Evolutionary conservation across 2,888 invertebrate species (phyloP).

Genomic region (Allolobophora icterica): DNA sequence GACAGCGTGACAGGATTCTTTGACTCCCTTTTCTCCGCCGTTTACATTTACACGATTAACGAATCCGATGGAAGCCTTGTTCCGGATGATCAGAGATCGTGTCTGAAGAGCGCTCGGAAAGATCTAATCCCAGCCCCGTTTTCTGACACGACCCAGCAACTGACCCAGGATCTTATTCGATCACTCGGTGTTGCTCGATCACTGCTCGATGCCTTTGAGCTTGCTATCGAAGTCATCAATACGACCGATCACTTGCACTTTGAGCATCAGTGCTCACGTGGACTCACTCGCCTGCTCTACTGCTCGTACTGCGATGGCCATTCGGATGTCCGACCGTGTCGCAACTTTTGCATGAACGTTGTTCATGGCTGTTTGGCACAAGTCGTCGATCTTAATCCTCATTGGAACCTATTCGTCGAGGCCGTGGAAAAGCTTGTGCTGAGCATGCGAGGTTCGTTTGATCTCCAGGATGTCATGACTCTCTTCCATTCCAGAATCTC

Average conservation of each 20-base stretch:
- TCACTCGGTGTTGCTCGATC: slow-evolving; percentile 53
- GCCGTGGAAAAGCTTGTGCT: slow-evolving; percentile 51
- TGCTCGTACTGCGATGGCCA: slow-evolving; percentile 57
- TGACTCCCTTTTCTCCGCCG: slow-evolving; percentile 80
- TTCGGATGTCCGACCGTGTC: slow-evolving; percentile 55
- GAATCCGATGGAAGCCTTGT: slow-evolving; percentile 71
- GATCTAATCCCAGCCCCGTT: slow-evolving; percentile 74
- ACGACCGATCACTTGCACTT: slow-evolving; percentile 52
- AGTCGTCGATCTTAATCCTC: slow-evolving; percentile 53
- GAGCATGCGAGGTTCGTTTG: slow-evolving; percentile 53
- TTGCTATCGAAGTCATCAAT: slow-evolving; percentile 55
- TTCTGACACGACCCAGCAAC: slow-evolving; percentile 53
- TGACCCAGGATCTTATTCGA: slow-evolving; percentile 52
- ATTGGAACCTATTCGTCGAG: slow-evolving; percentile 57
- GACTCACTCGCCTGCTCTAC: slow-evolving; percentile 55
- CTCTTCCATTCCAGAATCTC: slow-evolving; percentile 53
- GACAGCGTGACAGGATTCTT: slow-evolving; percentile 72
- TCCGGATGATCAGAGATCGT: slow-evolving; percentile 80
- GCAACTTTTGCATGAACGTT: slow-evolving; percentile 58
- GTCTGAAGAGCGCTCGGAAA: slow-evolving; percentile 77
- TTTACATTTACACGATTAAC: slow-evolving; percentile 71
- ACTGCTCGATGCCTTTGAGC: slow-evolving; percentile 54
- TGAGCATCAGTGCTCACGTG: slow-evolving; percentile 55
- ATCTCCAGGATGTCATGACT: slow-evolving; percentile 54
- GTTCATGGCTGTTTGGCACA: slow-evolving; percentile 60